Conservation (phyloP, 2,888 invertebrate genomes). For the Syrphus vitripennis region DNA sequence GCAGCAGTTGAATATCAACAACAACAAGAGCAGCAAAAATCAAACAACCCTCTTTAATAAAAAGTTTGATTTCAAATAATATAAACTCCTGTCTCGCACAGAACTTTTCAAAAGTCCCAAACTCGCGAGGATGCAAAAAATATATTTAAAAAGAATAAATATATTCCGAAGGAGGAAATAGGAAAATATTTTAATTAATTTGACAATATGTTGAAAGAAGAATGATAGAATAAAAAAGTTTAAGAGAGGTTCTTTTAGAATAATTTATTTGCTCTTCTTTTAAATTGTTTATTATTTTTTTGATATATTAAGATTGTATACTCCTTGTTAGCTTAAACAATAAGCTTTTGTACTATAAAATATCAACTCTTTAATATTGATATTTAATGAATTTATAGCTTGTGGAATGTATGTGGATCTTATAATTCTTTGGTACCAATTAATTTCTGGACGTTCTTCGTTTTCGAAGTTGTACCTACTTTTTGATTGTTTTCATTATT, state of each 20-base stretch:
- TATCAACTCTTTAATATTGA: background rate
- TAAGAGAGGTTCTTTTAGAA: background rate
- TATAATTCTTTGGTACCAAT: background rate
- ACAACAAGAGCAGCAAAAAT: background rate
- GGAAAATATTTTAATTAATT: constrained; percentile 44
- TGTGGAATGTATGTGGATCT: background rate
- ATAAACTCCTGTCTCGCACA: constrained; percentile 14
- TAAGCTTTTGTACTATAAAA: background rate
- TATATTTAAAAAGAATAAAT: background rate
- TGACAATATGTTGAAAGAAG: constrained; percentile 10
- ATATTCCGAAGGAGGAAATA: background rate
- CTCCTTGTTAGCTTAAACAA: background rate
- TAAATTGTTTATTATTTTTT: background rate
- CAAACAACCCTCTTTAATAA: background rate
- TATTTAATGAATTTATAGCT: background rate
- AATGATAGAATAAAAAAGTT: background rate
- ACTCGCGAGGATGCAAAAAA: background rate
- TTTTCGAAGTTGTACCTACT: no score
- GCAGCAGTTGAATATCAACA: constrained; percentile 18
- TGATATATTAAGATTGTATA: background rate
- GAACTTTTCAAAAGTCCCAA: background rate
- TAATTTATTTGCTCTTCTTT: background rate
- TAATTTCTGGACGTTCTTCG: no score
- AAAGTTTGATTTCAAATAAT: constrained; percentile 22
- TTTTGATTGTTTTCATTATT: no score